Conservation (phyloP, 2,113 vertebrate genomes). For the Poecile atricapillus region DNA sequence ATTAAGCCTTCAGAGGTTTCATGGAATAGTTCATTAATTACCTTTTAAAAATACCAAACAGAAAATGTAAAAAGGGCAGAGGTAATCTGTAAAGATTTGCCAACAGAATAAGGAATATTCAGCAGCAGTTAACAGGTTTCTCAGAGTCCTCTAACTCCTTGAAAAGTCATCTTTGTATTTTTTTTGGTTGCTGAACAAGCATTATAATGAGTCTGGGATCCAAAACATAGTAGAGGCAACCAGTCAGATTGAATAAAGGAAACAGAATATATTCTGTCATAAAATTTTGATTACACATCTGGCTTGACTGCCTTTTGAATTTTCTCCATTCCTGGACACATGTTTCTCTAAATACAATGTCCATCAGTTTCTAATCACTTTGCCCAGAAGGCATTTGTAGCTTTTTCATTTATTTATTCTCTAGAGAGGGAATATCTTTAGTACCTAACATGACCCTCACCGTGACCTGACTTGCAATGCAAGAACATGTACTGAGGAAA, state of each 20-base stretch:
- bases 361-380: conserved; percentile 45
- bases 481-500: conserved; percentile 20
- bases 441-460: conserved; percentile 46
- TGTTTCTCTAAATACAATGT: conserved; percentile 33
- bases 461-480: conserved; percentile 33
- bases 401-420: conserved; percentile 46
- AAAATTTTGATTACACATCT: conserved; percentile 44
- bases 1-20: neutral
- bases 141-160: neutral
- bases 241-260: neutral
- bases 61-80: neutral
- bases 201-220: neutral
- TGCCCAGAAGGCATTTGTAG: conserved; percentile 9
- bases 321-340: neutral
- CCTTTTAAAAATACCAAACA: neutral
- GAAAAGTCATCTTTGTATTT: neutral
- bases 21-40: neutral
- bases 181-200: conserved; percentile 8
- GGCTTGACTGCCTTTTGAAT: conserved; percentile 37
- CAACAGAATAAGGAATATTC: neutral
- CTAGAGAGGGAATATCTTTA: conserved; percentile 34
- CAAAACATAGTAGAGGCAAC: neutral
- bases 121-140: neutral
- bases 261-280: conserved; percentile 17
- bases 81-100: neutral